A percentile compares a stretch with the other conserved stretches of the same genome.
Evolutionary conservation across 2,797 vertebrate species (phyloP).

Genomic region (Coregonus suidteri): DNA sequence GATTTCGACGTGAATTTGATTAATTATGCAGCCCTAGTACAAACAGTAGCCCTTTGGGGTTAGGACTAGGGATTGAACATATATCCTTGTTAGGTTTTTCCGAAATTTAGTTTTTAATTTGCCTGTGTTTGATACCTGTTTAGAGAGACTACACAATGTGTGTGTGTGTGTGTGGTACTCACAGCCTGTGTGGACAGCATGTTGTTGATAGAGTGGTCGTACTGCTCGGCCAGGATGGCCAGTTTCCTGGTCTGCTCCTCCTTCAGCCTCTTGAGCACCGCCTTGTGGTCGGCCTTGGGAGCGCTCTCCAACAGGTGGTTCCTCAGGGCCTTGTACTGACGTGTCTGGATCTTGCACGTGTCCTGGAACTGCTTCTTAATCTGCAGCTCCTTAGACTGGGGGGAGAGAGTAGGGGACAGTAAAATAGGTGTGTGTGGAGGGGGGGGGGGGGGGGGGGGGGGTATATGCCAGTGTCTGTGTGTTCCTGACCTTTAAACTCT

Average conservation of each 20-base stretch:
- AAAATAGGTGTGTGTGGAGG: neutral
- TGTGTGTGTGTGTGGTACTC: slow-evolving; percentile 58
- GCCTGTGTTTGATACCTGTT: neutral
- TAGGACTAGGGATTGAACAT: too few species aligned
- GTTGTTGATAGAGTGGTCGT: slow-evolving; percentile 99
- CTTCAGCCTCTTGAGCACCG: slow-evolving; percentile 95
- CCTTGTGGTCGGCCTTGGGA: slow-evolving; percentile 98
- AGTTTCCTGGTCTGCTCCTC: slow-evolving; percentile 98
- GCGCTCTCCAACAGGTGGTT: slow-evolving; percentile 98
- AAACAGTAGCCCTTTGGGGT: too few species aligned
- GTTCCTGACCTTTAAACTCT: slow-evolving; percentile 90
- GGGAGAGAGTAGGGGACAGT: neutral
- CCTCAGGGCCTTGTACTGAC: slow-evolving; percentile 97
- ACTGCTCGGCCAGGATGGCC: slow-evolving; percentile 98
- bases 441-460: neutral
- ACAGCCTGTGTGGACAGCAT: slow-evolving; percentile 99
- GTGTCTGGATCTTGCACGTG: slow-evolving; percentile 98
- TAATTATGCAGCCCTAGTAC: too few species aligned
- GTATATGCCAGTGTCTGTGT: neutral
- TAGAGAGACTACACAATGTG: neutral
- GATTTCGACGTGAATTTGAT: too few species aligned
- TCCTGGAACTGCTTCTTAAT: slow-evolving; percentile 99
- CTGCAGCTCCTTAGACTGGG: slow-evolving; percentile 97
- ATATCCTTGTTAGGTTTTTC: too few species aligned
- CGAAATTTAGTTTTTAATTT: too few species aligned